phyloP scores from a whole-genome alignment of 2,113 vertebrate genomes.

The Kobus ellipsiprymnus region DNA sequence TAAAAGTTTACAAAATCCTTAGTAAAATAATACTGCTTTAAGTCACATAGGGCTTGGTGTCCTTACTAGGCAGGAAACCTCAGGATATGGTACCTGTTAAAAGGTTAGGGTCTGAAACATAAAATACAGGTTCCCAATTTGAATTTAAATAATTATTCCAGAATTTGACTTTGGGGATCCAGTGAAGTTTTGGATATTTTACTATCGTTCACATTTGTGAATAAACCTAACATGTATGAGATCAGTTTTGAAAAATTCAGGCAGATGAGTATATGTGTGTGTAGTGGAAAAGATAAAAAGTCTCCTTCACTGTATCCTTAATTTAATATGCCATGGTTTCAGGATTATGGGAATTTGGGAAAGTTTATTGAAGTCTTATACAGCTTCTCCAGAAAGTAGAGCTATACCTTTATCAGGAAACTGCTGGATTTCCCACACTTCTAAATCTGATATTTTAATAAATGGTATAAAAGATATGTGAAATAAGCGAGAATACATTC shows the following conservation, averaged over 20 bases:
- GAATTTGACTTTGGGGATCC: background rate
- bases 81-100: background rate
- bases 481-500: slow-evolving; percentile 36
- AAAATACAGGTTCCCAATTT: background rate
- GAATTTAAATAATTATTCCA: background rate
- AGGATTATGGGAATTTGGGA: background rate
- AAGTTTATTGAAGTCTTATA: slow-evolving; percentile 11
- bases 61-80: background rate
- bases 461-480: slow-evolving; percentile 17
- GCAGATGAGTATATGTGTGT: background rate
- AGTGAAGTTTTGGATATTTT: background rate
- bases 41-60: background rate
- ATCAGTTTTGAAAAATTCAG: slow-evolving; percentile 11
- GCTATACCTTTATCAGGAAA: background rate
- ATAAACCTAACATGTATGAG: background rate
- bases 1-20: background rate
- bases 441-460: slow-evolving; percentile 51
- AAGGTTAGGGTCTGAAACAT: background rate
- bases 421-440: slow-evolving; percentile 29
- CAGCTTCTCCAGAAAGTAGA: background rate
- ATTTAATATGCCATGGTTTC: background rate
- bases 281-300: background rate
- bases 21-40: background rate
- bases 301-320: background rate
- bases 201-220: background rate